A percentile compares a stretch with the other conserved stretches of the same genome.
These are phyloP conservation scores for Argyresthia goedartella DNA, from an alignment of 2,888 invertebrate species.

Conservation along the genomic window DNA sequence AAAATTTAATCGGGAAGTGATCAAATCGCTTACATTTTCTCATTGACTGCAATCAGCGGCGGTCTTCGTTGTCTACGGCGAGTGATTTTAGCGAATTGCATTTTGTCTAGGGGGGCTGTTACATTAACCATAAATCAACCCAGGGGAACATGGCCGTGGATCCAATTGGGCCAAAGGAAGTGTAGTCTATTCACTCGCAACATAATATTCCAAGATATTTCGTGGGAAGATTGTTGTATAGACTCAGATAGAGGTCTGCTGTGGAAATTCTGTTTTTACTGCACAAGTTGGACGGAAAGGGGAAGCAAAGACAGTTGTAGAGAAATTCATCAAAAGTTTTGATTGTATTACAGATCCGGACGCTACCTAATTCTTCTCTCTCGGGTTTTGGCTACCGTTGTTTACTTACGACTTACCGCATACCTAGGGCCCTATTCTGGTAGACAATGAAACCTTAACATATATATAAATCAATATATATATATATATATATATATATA, in stretches of 20 bases:
- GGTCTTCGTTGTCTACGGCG: too few species aligned
- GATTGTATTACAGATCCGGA: constrained; percentile 53
- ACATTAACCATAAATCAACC: too few species aligned
- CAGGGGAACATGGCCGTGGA: too few species aligned
- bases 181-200: too few species aligned
- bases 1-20: too few species aligned
- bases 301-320: constrained; percentile 59
- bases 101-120: too few species aligned
- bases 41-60: too few species aligned
- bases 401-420: not conserved
- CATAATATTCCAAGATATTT: too few species aligned
- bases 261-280: constrained; percentile 37
- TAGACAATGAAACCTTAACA: not conserved
- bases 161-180: too few species aligned
- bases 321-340: constrained; percentile 67
- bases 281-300: constrained; percentile 54
- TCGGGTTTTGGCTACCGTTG: not conserved
- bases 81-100: too few species aligned
- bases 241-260: constrained; percentile 33
- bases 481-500: not conserved
- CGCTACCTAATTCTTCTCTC: constrained; percentile 48
- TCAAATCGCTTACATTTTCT: too few species aligned
- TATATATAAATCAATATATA: not conserved
- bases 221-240: not conserved
- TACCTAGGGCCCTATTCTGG: not conserved